Percentiles rank a stretch among this genome's conserved stretches.
Conservation (phyloP, 2,888 invertebrate species). For the Eueremaeus valkanovi region DNA sequence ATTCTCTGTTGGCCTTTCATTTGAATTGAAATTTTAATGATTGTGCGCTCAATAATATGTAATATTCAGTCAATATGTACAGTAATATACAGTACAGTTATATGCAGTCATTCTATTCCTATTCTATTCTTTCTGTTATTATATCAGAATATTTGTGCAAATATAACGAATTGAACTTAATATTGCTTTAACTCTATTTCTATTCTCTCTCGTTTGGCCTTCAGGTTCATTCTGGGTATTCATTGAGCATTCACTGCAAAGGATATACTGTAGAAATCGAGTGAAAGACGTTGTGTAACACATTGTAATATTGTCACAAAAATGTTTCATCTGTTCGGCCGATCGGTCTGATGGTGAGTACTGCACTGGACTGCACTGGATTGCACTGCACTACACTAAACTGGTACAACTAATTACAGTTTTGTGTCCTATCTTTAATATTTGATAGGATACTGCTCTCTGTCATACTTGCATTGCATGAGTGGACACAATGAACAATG, state of each 20-base stretch:
- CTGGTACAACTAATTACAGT: conserved; percentile 28
- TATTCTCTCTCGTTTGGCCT: neutral
- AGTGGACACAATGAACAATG: conserved; percentile 1
- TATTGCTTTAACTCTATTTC: neutral
- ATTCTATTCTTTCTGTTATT: neutral
- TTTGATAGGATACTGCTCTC: conserved; percentile 17
- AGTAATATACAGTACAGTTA: conserved; percentile 15
- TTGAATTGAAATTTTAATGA: conserved; percentile 30
- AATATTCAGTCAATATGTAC: neutral
- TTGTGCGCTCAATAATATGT: neutral
- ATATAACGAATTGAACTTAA: neutral
- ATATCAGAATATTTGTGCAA: neutral
- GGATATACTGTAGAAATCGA: neutral
- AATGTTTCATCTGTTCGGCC: neutral
- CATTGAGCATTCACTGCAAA: neutral
- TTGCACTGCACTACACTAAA: neutral
- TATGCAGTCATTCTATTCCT: conserved; percentile 1
- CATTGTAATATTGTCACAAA: conserved; percentile 22
- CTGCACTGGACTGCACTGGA: neutral
- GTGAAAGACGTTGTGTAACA: conserved; percentile 26
- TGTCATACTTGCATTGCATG: conserved; percentile 34
- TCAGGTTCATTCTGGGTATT: neutral
- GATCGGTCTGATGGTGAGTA: conserved; percentile 21
- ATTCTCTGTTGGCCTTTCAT: conserved; percentile 7
- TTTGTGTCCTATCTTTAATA: conserved; percentile 21